These are phyloP conservation scores for Dromius quadrimaculatus DNA, from an alignment of 2,888 invertebrate species.

Conservation along the genomic window DNA sequence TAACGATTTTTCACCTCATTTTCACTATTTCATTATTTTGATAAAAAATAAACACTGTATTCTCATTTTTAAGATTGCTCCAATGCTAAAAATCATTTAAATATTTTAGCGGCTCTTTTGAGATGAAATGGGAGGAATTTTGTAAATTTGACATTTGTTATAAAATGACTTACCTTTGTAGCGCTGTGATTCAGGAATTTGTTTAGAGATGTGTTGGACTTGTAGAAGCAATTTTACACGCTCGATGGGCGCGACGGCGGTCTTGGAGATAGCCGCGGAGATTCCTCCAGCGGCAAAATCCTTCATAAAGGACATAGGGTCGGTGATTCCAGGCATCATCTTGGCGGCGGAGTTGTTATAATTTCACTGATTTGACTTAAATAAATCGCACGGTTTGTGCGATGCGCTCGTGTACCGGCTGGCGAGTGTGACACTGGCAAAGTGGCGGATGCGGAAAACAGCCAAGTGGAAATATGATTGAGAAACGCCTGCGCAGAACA, in stretches of 20 bases:
- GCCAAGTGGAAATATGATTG: background rate
- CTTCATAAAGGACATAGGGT: constrained; percentile 88
- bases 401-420: constrained; percentile 69
- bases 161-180: constrained; percentile 82
- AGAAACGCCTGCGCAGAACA: constrained; percentile 3
- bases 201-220: constrained; percentile 94
- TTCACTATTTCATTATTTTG: constrained; percentile 4
- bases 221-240: constrained; percentile 94
- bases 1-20: background rate
- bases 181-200: constrained; percentile 84
- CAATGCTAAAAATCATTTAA: background rate
- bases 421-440: constrained; percentile 65
- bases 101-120: background rate
- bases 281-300: constrained; percentile 94
- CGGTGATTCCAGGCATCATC: constrained; percentile 63
- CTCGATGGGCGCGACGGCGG: constrained; percentile 95
- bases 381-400: constrained; percentile 59
- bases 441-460: background rate
- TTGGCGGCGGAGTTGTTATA: constrained; percentile 11
- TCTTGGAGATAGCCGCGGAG: constrained; percentile 94
- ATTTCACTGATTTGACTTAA: constrained; percentile 54
- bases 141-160: background rate
- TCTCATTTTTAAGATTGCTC: background rate
- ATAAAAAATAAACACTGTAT: constrained; percentile 4
- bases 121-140: background rate